A percentile compares a stretch with the other conserved stretches of the same genome.
These are phyloP conservation scores for Brachionichthys hirsutus DNA, from an alignment of 2,113 vertebrate species.

Conservation along the genomic window DNA sequence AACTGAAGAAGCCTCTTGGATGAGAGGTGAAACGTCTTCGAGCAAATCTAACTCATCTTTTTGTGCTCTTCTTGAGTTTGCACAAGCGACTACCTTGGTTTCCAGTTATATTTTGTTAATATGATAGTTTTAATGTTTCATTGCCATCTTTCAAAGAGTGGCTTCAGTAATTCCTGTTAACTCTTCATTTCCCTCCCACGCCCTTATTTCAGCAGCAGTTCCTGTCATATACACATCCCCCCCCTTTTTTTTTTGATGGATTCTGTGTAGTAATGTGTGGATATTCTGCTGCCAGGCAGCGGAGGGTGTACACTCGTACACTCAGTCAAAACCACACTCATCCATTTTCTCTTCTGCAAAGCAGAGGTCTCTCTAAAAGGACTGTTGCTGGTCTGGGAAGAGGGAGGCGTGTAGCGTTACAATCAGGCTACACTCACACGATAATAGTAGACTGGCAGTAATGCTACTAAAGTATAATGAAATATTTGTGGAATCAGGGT, in stretches of 20 bases:
- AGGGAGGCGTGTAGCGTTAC: neutral
- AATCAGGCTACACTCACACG: neutral
- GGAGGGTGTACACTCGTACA: conserved; percentile 3
- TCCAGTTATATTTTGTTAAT: neutral
- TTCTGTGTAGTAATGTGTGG: conserved; percentile 18
- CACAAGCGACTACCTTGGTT: no score
- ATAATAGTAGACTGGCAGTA: neutral
- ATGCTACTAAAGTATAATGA: neutral
- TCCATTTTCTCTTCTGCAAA: conserved; percentile 22
- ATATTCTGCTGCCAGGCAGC: conserved; percentile 9
- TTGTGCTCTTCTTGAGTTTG: no score
- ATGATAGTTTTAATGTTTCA: neutral
- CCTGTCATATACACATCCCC: conserved; percentile 23
- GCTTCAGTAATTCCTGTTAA: conserved; percentile 29
- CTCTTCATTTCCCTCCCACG: conserved; percentile 40
- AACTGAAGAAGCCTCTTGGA: no score
- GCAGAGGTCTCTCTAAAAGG: conserved; percentile 20
- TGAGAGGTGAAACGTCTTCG: no score
- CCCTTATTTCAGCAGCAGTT: conserved; percentile 5
- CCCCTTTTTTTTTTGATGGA: conserved; percentile 14
- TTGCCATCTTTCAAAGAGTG: conserved; percentile 1
- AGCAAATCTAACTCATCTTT: no score
- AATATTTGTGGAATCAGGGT: no score
- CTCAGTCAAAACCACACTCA: conserved; percentile 3
- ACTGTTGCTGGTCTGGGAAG: conserved; percentile 7